Evolutionary conservation across 2,797 vertebrate genomes (phyloP).

Genomic region (Ciconia nigra): DNA sequence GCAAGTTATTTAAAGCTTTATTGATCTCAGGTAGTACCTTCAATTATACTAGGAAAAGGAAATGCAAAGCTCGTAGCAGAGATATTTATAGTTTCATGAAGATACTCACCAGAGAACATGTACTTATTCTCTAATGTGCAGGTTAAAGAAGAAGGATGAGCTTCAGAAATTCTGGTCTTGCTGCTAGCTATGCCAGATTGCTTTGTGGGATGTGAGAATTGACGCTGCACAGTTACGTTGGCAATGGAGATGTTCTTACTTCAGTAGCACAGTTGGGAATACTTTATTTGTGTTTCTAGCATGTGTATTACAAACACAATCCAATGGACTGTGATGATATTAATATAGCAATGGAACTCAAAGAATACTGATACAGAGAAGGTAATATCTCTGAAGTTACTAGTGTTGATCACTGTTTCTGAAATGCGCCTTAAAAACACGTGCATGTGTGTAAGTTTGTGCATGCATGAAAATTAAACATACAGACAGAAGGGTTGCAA

Average conservation of each 20-base stretch:
- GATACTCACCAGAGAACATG: background rate
- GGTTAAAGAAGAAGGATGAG: background rate
- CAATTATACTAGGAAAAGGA: background rate
- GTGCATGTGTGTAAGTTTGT: background rate
- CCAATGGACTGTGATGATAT: background rate
- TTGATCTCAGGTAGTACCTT: background rate
- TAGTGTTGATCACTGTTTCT: background rate
- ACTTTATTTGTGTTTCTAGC: background rate
- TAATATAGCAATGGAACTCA: background rate
- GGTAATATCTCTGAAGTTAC: background rate
- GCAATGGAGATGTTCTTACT: constrained; percentile 39
- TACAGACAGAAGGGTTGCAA: background rate
- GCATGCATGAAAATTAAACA: background rate
- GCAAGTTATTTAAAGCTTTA: background rate
- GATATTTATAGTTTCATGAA: background rate
- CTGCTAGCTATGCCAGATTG: constrained; percentile 55
- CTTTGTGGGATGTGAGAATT: constrained; percentile 66
- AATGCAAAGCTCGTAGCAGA: background rate
- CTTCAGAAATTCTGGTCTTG: constrained; percentile 29
- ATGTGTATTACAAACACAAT: background rate
- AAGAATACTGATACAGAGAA: background rate
- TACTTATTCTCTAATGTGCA: background rate
- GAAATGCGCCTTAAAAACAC: background rate
- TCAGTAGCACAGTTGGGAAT: constrained; percentile 4
- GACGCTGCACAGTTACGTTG: constrained; percentile 15